phyloP scores from a whole-genome alignment of 2,113 vertebrate genomes.

The Trematocara unimaculatum region DNA sequence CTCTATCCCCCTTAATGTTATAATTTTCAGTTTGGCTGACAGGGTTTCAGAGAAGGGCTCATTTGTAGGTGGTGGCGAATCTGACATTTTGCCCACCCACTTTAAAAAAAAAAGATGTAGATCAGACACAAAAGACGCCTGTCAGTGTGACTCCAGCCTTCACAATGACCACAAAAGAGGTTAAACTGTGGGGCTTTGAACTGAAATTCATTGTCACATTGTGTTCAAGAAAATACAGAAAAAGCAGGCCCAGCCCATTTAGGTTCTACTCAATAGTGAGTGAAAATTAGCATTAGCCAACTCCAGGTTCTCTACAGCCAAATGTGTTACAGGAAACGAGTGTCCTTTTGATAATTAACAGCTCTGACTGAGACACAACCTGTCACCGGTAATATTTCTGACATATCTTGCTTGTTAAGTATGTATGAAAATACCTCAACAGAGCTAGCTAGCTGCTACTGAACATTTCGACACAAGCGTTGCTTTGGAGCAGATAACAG shows the following conservation, averaged over 20 bases:
- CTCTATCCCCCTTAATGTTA: neutral
- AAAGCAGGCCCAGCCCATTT: neutral
- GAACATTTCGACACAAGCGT: neutral
- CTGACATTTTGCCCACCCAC: neutral
- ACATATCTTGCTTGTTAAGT: neutral
- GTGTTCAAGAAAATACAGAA: neutral
- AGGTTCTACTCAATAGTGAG: neutral
- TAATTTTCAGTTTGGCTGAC: neutral
- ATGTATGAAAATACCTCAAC: neutral
- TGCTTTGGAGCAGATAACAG: neutral
- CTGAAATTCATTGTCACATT: neutral
- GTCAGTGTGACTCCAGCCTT: neutral
- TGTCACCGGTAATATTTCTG: neutral
- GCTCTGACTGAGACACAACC: neutral
- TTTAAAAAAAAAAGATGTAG: neutral
- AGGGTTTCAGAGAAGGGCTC: neutral
- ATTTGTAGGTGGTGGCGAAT: neutral
- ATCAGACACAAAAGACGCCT: neutral
- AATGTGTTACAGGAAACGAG: neutral
- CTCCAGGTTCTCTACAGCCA: neutral
- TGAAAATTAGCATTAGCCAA: neutral
- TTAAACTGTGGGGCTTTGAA: neutral
- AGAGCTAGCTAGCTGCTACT: neutral
- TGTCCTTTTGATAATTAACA: neutral
- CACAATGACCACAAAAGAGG: neutral